Conservation (phyloP, 2,888 invertebrate genomes). For the Drosophila meridionalis region DNA sequence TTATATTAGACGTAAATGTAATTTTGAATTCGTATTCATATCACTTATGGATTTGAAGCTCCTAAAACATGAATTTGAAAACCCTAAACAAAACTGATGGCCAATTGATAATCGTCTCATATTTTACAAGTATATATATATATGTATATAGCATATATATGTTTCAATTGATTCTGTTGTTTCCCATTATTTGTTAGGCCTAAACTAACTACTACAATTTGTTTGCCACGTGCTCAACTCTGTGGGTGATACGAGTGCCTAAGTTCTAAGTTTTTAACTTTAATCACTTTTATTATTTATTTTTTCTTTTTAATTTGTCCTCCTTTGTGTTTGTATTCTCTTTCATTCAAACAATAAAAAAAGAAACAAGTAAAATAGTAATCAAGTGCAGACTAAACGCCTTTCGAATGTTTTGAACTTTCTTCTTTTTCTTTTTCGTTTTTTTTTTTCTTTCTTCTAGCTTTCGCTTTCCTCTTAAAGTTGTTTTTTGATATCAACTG, state of each 20-base stretch:
- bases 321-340: conserved; percentile 52
- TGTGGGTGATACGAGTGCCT: conserved; percentile 70
- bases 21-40: conserved; percentile 79
- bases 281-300: conserved; percentile 62
- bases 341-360: conserved; percentile 44
- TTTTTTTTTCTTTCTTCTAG: neutral
- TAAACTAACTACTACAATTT: conserved; percentile 74
- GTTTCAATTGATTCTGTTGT: conserved; percentile 10
- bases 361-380: neutral
- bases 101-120: conserved; percentile 41
- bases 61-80: conserved; percentile 79
- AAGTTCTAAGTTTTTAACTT: conserved; percentile 80
- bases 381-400: conserved; percentile 21
- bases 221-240: conserved; percentile 74
- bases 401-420: conserved; percentile 63
- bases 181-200: conserved; percentile 38
- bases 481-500: conserved; percentile 63
- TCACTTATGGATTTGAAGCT: conserved; percentile 75
- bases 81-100: conserved; percentile 70
- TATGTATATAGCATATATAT: conserved; percentile 4
- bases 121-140: conserved; percentile 21
- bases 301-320: conserved; percentile 7
- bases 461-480: neutral
- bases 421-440: neutral
- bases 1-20: conserved; percentile 43